These are phyloP conservation scores for Tetheella fluctuosa DNA, from an alignment of 2,888 invertebrate species.

Conservation along the genomic window DNA sequence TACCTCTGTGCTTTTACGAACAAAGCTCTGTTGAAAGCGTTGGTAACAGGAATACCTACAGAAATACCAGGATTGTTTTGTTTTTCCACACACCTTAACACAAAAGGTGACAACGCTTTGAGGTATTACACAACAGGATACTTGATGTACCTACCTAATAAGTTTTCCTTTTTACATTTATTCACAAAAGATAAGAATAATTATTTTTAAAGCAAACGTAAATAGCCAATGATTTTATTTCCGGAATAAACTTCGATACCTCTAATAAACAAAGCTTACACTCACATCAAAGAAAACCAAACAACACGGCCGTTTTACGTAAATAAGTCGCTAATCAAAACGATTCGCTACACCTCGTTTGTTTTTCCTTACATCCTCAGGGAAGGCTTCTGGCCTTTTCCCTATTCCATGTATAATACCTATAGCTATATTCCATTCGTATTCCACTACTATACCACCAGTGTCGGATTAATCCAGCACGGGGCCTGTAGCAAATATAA, in stretches of 20 bases:
- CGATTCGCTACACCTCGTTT: slow-evolving; percentile 2
- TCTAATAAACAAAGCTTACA: neutral
- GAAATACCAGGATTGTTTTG: neutral
- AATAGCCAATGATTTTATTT: too few species aligned
- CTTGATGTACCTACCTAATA: too few species aligned
- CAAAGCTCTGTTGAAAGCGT: neutral
- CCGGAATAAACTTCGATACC: neutral
- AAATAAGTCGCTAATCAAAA: neutral
- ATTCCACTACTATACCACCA: neutral
- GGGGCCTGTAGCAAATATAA: too few species aligned
- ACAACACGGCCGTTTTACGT: neutral
- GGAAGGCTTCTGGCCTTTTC: neutral
- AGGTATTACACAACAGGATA: neutral
- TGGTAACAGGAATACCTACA: neutral
- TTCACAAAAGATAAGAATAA: too few species aligned
- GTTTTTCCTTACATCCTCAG: neutral
- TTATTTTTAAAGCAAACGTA: too few species aligned
- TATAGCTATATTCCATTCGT: neutral
- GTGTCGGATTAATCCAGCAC: too few species aligned
- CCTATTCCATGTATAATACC: neutral
- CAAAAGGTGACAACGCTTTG: neutral
- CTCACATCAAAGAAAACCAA: neutral
- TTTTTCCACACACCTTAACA: neutral
- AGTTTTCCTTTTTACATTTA: neutral
- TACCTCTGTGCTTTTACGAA: too few species aligned